Conservation (phyloP, 1,140 invertebrate species). For the Reticulitermes speratus region DNA sequence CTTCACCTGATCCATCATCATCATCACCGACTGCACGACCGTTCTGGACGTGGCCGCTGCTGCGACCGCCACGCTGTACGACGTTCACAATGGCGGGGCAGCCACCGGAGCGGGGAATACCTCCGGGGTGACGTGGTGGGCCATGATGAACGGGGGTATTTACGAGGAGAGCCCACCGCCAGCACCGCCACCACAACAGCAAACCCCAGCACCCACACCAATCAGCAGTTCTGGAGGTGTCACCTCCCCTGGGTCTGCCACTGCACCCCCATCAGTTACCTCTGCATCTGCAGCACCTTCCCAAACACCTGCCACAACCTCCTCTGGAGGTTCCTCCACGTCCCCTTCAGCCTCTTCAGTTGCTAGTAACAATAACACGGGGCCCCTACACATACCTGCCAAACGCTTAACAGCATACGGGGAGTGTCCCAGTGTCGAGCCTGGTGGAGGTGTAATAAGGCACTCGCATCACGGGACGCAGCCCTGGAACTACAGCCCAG, state of each 20-base stretch:
- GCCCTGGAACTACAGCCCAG: conserved; percentile 67
- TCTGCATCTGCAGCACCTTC: conserved; percentile 44
- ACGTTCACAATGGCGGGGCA: conserved; percentile 68
- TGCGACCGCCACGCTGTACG: conserved; percentile 47
- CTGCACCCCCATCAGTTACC: conserved; percentile 55
- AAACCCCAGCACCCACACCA: conserved; percentile 45
- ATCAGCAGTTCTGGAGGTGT: conserved; percentile 51
- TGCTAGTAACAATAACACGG: conserved; percentile 59
- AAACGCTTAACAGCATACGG: conserved; percentile 66
- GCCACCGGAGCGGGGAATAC: conserved; percentile 46
- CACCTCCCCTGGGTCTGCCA: conserved; percentile 44
- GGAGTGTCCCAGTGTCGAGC: conserved; percentile 59
- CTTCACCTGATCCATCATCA: conserved; percentile 20
- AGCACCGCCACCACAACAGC: conserved; percentile 59
- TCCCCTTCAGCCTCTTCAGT: conserved; percentile 69
- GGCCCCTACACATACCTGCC: conserved; percentile 79
- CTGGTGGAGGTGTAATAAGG: conserved; percentile 63
- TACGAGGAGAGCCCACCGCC: conserved; percentile 74
- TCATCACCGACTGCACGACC: conserved; percentile 25
- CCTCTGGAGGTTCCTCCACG: conserved; percentile 56
- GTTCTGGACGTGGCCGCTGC: conserved; percentile 26
- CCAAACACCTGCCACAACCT: conserved; percentile 66
- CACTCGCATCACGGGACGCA: conserved; percentile 66
- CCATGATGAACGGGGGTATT: conserved; percentile 75
- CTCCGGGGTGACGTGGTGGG: conserved; percentile 77